These are phyloP conservation scores for Chroicocephalus ridibundus DNA, from an alignment of 2,113 vertebrate species.

Conservation along the genomic window DNA sequence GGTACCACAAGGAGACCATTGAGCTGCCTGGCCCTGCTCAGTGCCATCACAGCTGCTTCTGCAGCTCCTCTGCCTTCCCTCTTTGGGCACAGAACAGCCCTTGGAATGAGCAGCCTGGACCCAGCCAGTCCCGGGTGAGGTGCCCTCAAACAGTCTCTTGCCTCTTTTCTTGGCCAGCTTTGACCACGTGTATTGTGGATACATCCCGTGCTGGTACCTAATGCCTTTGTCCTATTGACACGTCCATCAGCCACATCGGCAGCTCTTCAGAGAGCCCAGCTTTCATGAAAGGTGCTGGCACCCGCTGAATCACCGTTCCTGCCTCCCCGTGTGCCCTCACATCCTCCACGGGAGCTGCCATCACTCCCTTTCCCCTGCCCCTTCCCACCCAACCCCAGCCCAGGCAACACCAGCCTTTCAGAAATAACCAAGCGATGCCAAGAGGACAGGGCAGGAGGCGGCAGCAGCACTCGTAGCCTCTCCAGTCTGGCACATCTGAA, in stretches of 20 bases:
- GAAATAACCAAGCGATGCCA: not conserved
- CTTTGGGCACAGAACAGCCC: not conserved
- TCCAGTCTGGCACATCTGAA: not conserved
- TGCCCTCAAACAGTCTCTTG: not conserved
- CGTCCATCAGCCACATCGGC: not conserved
- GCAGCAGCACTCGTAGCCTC: not conserved
- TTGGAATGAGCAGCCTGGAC: not conserved
- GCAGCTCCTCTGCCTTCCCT: not conserved
- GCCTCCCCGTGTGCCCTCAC: not conserved
- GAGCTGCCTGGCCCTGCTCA: not conserved
- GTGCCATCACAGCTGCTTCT: not conserved
- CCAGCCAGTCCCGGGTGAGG: not conserved
- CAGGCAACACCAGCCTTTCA: rapidly evolving
- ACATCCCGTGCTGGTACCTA: not conserved
- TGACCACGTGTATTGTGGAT: not conserved
- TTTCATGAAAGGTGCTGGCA: not conserved
- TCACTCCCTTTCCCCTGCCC: not conserved
- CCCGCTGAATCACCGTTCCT: not conserved
- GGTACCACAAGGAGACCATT: not conserved
- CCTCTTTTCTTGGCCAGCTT: not conserved
- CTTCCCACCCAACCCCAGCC: not conserved
- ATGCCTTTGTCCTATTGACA: not conserved
- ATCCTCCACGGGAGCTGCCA: not conserved
- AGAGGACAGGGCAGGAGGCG: not conserved
- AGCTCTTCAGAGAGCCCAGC: not conserved